These are phyloP conservation scores for Octonoba sinensis DNA, from an alignment of 2,888 invertebrate genomes.

Conservation along the genomic window DNA sequence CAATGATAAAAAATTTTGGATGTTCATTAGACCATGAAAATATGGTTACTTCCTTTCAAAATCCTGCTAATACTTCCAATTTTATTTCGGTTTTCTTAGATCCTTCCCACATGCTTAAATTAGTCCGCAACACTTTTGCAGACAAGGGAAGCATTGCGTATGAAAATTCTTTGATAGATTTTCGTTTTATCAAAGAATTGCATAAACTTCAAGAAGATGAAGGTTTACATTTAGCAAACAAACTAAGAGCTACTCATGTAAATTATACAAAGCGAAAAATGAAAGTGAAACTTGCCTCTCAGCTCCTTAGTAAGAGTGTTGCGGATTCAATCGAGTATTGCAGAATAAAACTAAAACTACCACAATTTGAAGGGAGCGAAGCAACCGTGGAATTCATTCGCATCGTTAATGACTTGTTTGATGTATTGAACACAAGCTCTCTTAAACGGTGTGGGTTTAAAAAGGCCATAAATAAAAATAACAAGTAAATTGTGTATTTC, in stretches of 20 bases:
- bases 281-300: slow-evolving; percentile 30
- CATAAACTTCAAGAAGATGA: slow-evolving; percentile 18
- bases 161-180: slow-evolving; percentile 5
- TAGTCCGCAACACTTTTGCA: slow-evolving; percentile 16
- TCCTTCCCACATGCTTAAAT: slow-evolving; percentile 25
- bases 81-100: slow-evolving; percentile 10
- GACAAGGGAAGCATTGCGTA: neutral
- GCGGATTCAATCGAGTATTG: slow-evolving; percentile 35
- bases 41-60: slow-evolving; percentile 1
- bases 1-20: slow-evolving; percentile 21
- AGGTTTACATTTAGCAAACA: slow-evolving; percentile 23
- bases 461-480: neutral
- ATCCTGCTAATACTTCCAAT: neutral
- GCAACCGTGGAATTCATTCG: slow-evolving; percentile 1
- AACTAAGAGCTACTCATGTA: slow-evolving; percentile 10
- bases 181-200: slow-evolving; percentile 1
- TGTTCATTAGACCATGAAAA: neutral
- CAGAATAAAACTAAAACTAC: neutral
- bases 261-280: slow-evolving; percentile 18
- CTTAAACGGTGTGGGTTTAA: neutral
- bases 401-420: slow-evolving; percentile 7
- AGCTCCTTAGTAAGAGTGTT: slow-evolving; percentile 17
- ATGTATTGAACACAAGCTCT: slow-evolving; percentile 12
- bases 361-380: slow-evolving; percentile 6
- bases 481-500: neutral